A percentile compares a stretch with the other conserved stretches of the same genome.
These are phyloP conservation scores for Habrosyne pyritoides DNA, from an alignment of 2,888 invertebrate genomes.

Conservation along the genomic window DNA sequence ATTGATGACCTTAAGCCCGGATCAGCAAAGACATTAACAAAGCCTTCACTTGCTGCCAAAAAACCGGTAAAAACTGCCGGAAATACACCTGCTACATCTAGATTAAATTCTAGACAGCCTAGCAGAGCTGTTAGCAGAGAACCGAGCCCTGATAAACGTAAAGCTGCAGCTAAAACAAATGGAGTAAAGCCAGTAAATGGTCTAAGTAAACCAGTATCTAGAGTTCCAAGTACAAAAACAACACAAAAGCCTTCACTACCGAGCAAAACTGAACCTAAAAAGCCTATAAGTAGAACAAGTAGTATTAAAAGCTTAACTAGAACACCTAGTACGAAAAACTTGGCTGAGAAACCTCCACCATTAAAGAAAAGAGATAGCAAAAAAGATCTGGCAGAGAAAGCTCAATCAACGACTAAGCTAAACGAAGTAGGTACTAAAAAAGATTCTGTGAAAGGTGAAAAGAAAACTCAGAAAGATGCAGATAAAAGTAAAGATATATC, in stretches of 20 bases:
- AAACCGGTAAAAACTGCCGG: conserved; percentile 65
- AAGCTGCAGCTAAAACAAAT: conserved; percentile 42
- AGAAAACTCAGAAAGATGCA: conserved; percentile 29
- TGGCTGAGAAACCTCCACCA: conserved; percentile 66
- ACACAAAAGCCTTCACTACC: conserved; percentile 54
- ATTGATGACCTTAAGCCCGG: conserved; percentile 62
- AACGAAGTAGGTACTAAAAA: conserved; percentile 57
- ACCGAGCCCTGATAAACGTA: conserved; percentile 72
- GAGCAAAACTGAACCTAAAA: conserved; percentile 63
- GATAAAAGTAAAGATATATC: conserved; percentile 32
- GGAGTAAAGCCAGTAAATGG: conserved; percentile 37
- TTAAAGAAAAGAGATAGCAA: conserved; percentile 63
- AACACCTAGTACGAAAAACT: conserved; percentile 69
- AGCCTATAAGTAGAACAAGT: conserved; percentile 67
- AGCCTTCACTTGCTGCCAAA: conserved; percentile 53
- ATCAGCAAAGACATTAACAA: conserved; percentile 59
- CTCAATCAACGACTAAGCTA: conserved; percentile 59
- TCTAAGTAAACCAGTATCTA: conserved; percentile 51
- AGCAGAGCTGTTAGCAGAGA: conserved; percentile 72
- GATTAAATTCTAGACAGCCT: conserved; percentile 71
- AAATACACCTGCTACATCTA: conserved; percentile 68
- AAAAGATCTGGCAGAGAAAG: conserved; percentile 59
- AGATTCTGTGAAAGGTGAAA: conserved; percentile 42
- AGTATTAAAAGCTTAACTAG: conserved; percentile 72
- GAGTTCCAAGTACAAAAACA: conserved; percentile 59